These are phyloP conservation scores for Eupithecia inturbata DNA, from an alignment of 2,888 invertebrate species.

Conservation along the genomic window DNA sequence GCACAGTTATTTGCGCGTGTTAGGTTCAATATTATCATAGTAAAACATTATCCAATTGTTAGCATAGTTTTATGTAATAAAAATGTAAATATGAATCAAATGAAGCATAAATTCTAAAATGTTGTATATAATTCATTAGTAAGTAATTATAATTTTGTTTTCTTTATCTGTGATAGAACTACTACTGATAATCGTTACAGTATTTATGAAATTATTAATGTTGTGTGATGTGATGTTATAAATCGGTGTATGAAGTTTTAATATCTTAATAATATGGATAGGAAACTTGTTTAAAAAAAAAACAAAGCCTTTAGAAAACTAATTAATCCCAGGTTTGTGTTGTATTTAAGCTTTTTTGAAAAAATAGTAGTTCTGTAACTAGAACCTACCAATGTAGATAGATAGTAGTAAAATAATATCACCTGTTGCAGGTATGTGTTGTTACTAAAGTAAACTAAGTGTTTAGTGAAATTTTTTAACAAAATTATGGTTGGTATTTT, in stretches of 20 bases:
- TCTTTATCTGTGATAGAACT: slow-evolving; percentile 76
- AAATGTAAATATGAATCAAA: slow-evolving; percentile 70
- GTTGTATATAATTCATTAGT: slow-evolving; percentile 72
- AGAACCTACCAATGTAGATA: not conserved
- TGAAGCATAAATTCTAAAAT: slow-evolving; percentile 82
- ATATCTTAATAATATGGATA: not conserved
- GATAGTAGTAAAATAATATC: not conserved
- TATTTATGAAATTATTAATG: slow-evolving; percentile 56
- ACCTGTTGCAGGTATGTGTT: not conserved
- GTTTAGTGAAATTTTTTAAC: not conserved
- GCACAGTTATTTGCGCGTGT: not conserved
- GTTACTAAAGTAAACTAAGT: not conserved
- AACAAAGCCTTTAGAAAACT: not conserved
- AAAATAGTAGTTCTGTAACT: not conserved
- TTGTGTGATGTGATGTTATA: slow-evolving; percentile 41
- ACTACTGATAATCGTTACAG: slow-evolving; percentile 57
- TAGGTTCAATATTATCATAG: slow-evolving; percentile 11
- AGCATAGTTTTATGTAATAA: slow-evolving; percentile 50
- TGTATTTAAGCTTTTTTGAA: not conserved
- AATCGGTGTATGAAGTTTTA: slow-evolving; percentile 11
- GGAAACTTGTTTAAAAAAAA: not conserved
- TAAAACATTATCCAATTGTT: slow-evolving; percentile 26
- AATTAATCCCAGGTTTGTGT: not conserved
- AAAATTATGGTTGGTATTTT: not conserved
- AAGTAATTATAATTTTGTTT: slow-evolving; percentile 54